Percentiles rank a stretch among this genome's conserved stretches.
Conservation (phyloP, 2,113 vertebrate species). For the Raja brachyura region DNA sequence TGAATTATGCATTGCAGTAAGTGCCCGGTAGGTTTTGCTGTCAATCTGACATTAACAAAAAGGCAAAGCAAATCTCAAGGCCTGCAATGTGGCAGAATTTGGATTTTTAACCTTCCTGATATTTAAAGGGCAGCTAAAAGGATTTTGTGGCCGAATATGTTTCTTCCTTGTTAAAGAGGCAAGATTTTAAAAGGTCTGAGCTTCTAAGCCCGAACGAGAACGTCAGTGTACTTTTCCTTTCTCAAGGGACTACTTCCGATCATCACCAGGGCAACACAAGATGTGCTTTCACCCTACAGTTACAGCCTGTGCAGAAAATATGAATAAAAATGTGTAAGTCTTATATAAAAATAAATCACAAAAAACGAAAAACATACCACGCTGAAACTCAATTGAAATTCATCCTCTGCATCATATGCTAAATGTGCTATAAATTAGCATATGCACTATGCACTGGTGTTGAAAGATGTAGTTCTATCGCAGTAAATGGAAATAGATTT, state of each 20-base stretch:
- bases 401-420: too few species aligned
- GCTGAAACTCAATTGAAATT: not conserved
- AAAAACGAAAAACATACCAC: not conserved
- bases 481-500: too few species aligned
- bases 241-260: not conserved
- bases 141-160: not conserved
- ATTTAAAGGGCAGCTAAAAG: not conserved
- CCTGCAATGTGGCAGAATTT: not conserved
- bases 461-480: too few species aligned
- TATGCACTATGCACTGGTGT: too few species aligned
- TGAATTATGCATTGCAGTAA: not conserved
- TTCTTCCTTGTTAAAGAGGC: not conserved
- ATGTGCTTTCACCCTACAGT: not conserved
- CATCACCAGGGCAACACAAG: not conserved
- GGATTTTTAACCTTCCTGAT: not conserved
- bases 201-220: not conserved
- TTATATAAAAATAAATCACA: not conserved
- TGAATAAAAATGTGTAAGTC: not conserved
- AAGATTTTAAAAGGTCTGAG: not conserved
- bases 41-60: not conserved
- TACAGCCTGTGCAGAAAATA: not conserved
- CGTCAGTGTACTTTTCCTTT: not conserved
- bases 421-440: too few species aligned
- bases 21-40: not conserved
- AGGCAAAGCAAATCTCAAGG: not conserved